Conservation (phyloP, 2,113 vertebrate species). For the Neodontobutis hainanensis region DNA sequence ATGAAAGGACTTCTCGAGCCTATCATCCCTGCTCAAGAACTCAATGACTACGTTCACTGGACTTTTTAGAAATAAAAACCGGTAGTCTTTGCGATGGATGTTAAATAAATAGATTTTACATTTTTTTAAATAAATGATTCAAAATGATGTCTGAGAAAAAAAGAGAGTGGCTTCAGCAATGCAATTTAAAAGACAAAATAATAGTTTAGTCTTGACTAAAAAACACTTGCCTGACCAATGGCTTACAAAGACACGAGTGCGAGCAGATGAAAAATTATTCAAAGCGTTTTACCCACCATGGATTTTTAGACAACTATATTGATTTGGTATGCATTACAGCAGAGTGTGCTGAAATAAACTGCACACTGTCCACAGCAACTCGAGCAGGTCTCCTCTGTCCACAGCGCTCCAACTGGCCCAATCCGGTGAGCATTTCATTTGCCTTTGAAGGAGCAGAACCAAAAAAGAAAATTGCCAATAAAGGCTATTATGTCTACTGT, state of each 20-base stretch:
- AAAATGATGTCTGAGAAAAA: no score
- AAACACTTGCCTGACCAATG: constrained; percentile 9
- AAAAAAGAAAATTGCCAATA: constrained; percentile 58
- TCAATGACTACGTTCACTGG: constrained; percentile 29
- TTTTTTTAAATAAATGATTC: no score
- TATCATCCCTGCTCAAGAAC: constrained; percentile 32
- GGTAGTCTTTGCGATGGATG: constrained; percentile 3
- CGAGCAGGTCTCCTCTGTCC: constrained; percentile 14
- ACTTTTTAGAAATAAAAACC: constrained; percentile 17
- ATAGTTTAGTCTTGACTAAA: constrained; percentile 13
- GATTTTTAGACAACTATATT: constrained; percentile 49
- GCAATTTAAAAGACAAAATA: neutral
- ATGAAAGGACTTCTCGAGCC: constrained; percentile 64
- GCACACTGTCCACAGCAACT: constrained; percentile 16
- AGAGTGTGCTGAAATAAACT: constrained; percentile 30
- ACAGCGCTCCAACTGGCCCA: constrained; percentile 17
- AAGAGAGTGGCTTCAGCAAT: no score
- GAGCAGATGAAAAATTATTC: constrained; percentile 40
- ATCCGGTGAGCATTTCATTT: constrained; percentile 50
- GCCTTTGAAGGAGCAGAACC: constrained; percentile 60
- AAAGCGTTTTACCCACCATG: constrained; percentile 56
- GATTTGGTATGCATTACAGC: constrained; percentile 52
- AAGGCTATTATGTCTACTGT: constrained; percentile 65
- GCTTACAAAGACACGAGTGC: neutral
- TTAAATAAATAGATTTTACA: neutral